These are phyloP conservation scores for Sarotherodon lohbergeri DNA, from an alignment of 2,113 vertebrate species.

Conservation along the genomic window DNA sequence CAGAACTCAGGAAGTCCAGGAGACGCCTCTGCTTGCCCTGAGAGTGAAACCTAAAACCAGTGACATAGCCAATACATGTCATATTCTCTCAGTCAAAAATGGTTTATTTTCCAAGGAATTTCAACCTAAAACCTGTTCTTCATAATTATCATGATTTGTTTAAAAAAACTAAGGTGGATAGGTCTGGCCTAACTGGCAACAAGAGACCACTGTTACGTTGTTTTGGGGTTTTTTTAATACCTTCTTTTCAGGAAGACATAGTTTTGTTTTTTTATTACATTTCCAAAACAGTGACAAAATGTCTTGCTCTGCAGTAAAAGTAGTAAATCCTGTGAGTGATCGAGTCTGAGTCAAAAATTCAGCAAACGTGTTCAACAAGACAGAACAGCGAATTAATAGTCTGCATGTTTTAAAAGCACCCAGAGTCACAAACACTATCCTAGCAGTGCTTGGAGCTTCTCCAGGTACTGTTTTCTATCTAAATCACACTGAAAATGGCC, in stretches of 20 bases:
- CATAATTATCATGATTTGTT: conserved; percentile 77
- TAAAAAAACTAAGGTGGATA: conserved; percentile 67
- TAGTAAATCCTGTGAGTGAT: neutral
- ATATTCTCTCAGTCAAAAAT: conserved; percentile 70
- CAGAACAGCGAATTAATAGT: neutral
- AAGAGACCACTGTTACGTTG: conserved; percentile 66
- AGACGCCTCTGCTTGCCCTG: conserved; percentile 72
- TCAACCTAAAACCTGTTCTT: conserved; percentile 76
- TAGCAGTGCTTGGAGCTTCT: conserved; percentile 46
- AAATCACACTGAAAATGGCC: conserved; percentile 49
- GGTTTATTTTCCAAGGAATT: conserved; percentile 79
- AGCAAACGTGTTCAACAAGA: neutral
- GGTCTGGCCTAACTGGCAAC: conserved; percentile 56
- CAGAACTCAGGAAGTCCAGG: conserved; percentile 75
- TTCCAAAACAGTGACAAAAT: conserved; percentile 59
- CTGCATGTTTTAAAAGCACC: conserved; percentile 10
- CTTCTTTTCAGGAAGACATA: conserved; percentile 25
- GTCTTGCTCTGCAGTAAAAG: conserved; percentile 19
- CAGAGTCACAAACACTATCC: conserved; percentile 39
- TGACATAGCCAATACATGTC: conserved; percentile 78
- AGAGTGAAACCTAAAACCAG: conserved; percentile 75
- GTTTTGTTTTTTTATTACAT: neutral
- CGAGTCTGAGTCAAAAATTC: neutral
- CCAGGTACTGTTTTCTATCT: conserved; percentile 56
- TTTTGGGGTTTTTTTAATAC: neutral